Evolutionary conservation across 2,888 invertebrate species (phyloP), one percentile per base, ranked within the genome.

Genomic region (Drosophila atripex): DNA sequence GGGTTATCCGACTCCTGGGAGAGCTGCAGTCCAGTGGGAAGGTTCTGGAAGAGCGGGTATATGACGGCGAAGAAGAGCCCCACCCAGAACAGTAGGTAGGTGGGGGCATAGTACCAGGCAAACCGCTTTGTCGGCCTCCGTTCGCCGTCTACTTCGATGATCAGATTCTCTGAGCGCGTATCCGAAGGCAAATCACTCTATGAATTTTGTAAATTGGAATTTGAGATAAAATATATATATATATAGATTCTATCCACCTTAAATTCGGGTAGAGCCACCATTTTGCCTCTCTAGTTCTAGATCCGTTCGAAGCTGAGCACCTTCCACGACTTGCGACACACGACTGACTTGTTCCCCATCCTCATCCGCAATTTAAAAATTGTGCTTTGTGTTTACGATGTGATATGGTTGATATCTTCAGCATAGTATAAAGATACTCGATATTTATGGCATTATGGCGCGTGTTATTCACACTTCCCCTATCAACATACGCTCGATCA

Each of bases 51-150:
- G 3, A 83, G 53, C 0, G 84, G 86, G 18, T 86, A 56, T 0
- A 88, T 85, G 0, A 89, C 75, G 5, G 86, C 86, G 12, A 80
- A 86, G 45, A 89, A 85, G 3, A 90, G 57, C 0, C 70, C 73
- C 3, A 77, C 43, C 90, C 90, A 90, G 53, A 89, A 75, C 7
- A 87, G 49, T 1, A 88, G 50, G 57, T 86, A 90, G 5, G 73
- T 75, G 6, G 77, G 78, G 7, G 80, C 88, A 39, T 77, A 80
- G 49, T 78, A 88, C 86, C 88, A 90, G 14, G 80, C 69, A 3
- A 75, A 45, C 1, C 23, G 53, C 53, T 70, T 60, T 8, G 23
- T 1, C 11, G 14, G 16, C 25, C 32, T 46, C 16, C 7, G 32
- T 11, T 21, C 32, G 38, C 4, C 43, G 9, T 41, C 32, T 9